These are phyloP conservation scores for Octonoba sinensis DNA, from an alignment of 2,888 invertebrate genomes.

Conservation along the genomic window DNA sequence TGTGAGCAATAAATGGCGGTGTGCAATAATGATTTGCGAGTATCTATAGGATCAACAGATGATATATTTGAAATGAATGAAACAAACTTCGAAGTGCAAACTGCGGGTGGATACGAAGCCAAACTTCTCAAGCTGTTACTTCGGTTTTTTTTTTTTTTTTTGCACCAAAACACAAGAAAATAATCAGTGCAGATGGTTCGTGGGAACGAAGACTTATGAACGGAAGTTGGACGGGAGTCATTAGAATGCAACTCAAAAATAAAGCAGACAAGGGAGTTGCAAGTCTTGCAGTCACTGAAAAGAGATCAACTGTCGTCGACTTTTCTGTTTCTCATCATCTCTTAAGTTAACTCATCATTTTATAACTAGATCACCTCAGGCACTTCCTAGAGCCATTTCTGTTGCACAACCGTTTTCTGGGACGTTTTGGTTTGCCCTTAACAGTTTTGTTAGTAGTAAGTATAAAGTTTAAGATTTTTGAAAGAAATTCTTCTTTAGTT, in stretches of 20 bases:
- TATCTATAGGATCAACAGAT: too few species aligned
- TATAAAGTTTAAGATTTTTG: too few species aligned
- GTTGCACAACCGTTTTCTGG: conserved; percentile 1
- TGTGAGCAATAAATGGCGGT: too few species aligned
- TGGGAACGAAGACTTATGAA: conserved; percentile 4
- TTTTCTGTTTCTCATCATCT: conserved; percentile 8
- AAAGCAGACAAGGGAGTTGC: conserved; percentile 24
- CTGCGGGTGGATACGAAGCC: conserved; percentile 25
- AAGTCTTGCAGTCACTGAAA: conserved; percentile 17
- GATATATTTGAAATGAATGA: too few species aligned
- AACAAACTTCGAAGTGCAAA: too few species aligned
- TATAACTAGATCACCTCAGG: neutral
- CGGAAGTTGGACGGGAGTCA: conserved; percentile 24
- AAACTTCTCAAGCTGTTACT: conserved; percentile 12
- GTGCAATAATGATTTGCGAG: too few species aligned
- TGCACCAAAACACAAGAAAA: conserved; percentile 7
- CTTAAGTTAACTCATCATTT: conserved; percentile 11
- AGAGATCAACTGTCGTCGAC: conserved; percentile 5
- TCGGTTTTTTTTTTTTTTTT: too few species aligned
- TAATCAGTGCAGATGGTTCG: conserved; percentile 18
- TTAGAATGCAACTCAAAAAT: conserved; percentile 14
- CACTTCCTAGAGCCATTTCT: neutral
- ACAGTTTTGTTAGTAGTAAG: too few species aligned
- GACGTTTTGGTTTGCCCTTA: neutral
- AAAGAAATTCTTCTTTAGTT: too few species aligned